Base-by-base conservation (phyloP, 2,797 vertebrate genomes). In the Urophycis tenuis region DNA sequence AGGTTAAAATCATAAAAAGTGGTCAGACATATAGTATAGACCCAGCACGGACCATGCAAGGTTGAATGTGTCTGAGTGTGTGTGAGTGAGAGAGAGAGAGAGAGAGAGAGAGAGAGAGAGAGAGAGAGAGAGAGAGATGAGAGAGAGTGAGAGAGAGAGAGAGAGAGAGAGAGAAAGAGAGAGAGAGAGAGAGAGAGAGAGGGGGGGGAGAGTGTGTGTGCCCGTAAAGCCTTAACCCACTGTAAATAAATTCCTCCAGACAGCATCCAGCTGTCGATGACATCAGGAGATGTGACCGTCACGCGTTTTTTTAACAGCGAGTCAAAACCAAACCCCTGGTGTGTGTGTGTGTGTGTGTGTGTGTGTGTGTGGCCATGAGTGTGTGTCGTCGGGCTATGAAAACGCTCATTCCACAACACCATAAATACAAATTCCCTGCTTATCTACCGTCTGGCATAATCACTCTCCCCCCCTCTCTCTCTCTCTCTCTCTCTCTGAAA, bases 1-100 rank as follows among this genome's bases (percentile, higher is more conserved):
- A 91, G 81, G 85, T 86, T 86, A 80, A 81, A 85, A 82, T 81
- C 77, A 78, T 85, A 36, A 72, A 83, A 84, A 81, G 60, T 32
- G 30, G 71, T 72, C 11, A 1, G 74, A 81, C 53, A 71, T 49
- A 85, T 30, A 82, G 75, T 80, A 83, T 74, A 84, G 73, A 82
- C 77, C 71, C 0, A 73, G 74, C 77, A 72, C 82, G 83, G 86
- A 78, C 7, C 35, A 36, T 41, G 35, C 53, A 60, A 60, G 22
- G 53, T 22, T 60, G 53, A 60, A 22, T 15, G 45, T 64, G 74
- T 73, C 34, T 33, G 71, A 31, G 8, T 19, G 71, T 72, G 71
- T 36, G 71, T 36, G 71, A 25, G 71, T 72, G 33, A n/a, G 71
- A 34, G 71, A 8, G 45, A 17, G 14, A 19, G 45, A 19, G 45